Base-by-base conservation (phyloP, 1,140 invertebrate genomes). In the Trichonephila inaurata region DNA sequence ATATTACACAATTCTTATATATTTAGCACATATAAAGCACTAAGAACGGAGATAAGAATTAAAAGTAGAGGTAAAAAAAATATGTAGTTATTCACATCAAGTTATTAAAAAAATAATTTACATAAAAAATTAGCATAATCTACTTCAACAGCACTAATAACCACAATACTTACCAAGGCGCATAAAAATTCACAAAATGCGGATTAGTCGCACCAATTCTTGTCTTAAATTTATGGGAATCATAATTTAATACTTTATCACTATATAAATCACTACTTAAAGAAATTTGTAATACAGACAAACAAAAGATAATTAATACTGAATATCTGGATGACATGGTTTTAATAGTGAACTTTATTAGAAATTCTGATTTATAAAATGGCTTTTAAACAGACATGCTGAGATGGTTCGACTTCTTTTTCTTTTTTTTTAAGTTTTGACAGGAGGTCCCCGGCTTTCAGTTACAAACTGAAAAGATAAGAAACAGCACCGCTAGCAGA, bases 181-280 rank as follows among this genome's bases (percentile, higher is more conserved):
- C 95, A 93, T 91, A 95, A 88, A 95, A 95, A 88, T 95, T 95
- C 0, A 95, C 91, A 88, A 95, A 95, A 88, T 94, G 94, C 4
- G 88, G 72, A 10, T 64, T 62, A 16, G 16, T 21, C 10, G 69
- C 85, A 10, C 94, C 94, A 21, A 94, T 66, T 33, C 88, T 94
- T 62, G 88, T 33, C n/a, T 89, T 91, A 82, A 94, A 94, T 44
- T 58, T 85, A 28, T 88, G 61, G 3, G 64, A 61, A 64, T 94
- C 89, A 87, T 94, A 94, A n/a, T 94, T 94, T 64, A 62, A 24
- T 12, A 91, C 89, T 81, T 82, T 94, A 51, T 94, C 94, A 69
- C 89, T 94, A 51, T 94, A 94, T 18, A 94, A 40, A 60, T 94
- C 94, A 64, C 85, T 94, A 51, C 89, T 18, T 51, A 44, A 66